These are phyloP conservation scores for Ichneumoninae sp. DNA, from an alignment of 2,888 invertebrate species.

Conservation along the genomic window DNA sequence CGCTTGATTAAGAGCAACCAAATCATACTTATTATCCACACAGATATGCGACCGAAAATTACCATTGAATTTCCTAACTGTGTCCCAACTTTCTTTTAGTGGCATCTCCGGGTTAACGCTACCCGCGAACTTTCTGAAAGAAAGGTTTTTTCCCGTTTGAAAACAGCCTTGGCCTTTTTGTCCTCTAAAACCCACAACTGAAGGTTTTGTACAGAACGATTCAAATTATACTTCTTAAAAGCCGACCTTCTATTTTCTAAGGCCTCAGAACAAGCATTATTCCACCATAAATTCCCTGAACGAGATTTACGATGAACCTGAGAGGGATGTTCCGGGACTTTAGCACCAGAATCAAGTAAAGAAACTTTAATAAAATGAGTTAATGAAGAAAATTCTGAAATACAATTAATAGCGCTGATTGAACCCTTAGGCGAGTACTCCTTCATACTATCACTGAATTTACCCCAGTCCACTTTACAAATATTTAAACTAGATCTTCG, in stretches of 20 bases:
- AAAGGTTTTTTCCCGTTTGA: not conserved
- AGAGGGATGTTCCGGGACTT: not conserved
- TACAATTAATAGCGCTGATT: not conserved
- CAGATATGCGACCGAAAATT: not conserved
- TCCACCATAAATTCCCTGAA: constrained; percentile 7
- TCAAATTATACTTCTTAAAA: not conserved
- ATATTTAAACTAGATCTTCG: not conserved
- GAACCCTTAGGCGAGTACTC: not conserved
- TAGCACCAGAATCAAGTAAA: not conserved
- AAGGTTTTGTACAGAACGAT: not conserved
- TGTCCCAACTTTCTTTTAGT: not conserved
- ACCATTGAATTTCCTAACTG: not conserved
- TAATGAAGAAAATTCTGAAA: not conserved
- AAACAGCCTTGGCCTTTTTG: not conserved
- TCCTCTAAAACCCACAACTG: not conserved
- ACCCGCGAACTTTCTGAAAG: not conserved
- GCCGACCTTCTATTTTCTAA: not conserved
- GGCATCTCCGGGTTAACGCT: not conserved
- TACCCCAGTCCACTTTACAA: not conserved
- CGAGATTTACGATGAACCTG: not conserved
- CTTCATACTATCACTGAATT: not conserved
- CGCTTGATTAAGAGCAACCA: not conserved
- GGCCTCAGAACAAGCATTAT: not conserved
- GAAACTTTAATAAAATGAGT: not conserved
- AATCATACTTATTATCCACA: not conserved